A percentile compares a stretch with the other conserved stretches of the same genome.
Conservation (phyloP, 2,888 invertebrate species). For the Agonopterix subpropinquella region DNA sequence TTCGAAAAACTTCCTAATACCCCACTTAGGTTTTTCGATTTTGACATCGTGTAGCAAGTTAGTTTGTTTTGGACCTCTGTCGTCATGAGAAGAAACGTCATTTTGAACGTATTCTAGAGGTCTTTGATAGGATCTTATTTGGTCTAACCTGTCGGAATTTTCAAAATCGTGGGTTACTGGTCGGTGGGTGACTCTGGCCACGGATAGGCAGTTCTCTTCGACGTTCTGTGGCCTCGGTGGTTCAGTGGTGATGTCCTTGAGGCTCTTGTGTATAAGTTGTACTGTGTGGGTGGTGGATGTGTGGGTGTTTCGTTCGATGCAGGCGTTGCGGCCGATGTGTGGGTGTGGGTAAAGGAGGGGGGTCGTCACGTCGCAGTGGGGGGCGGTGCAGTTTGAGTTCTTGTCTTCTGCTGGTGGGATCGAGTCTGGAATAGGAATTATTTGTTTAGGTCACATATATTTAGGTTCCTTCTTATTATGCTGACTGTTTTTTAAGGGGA, state of each 20-base stretch:
- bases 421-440: background rate
- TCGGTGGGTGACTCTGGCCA: slow-evolving; percentile 41
- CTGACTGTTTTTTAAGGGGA: too few relatives aligned
- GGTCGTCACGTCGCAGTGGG: slow-evolving; percentile 48
- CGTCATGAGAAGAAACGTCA: slow-evolving; percentile 74
- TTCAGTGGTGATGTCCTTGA: slow-evolving; percentile 69
- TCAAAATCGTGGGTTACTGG: slow-evolving; percentile 25
- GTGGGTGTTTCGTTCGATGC: slow-evolving; percentile 82
- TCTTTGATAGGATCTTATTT: slow-evolving; percentile 56
- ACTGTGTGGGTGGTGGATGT: slow-evolving; percentile 72
- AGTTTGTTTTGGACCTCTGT: slow-evolving; percentile 57
- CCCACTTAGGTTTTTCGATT: slow-evolving; percentile 58
- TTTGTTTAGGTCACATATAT: too few relatives aligned
- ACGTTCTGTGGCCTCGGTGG: slow-evolving; percentile 24
- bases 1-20: slow-evolving; percentile 59
- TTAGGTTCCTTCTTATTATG: too few relatives aligned
- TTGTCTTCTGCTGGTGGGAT: slow-evolving; percentile 45
- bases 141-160: slow-evolving; percentile 43
- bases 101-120: slow-evolving; percentile 82
- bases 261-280: slow-evolving; percentile 77
- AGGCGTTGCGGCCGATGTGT: slow-evolving; percentile 90
- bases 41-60: slow-evolving; percentile 54
- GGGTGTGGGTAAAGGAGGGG: slow-evolving; percentile 80
- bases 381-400: slow-evolving; percentile 48
- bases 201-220: slow-evolving; percentile 50